These are phyloP conservation scores for Ceriagrion tenellum DNA, from an alignment of 2,888 invertebrate genomes.

Conservation along the genomic window DNA sequence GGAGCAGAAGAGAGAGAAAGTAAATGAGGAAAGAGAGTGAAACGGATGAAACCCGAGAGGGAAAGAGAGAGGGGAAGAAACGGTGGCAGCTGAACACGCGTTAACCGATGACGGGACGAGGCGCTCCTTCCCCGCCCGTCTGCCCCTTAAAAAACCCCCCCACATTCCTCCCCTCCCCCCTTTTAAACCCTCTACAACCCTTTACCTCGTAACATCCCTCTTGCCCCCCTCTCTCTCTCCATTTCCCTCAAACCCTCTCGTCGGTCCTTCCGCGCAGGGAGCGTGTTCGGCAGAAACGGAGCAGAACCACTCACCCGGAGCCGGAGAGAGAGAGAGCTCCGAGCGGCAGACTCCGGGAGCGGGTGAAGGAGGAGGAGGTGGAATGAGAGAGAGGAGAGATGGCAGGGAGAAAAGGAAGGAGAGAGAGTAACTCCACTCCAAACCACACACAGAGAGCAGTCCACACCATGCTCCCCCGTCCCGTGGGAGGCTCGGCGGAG, in stretches of 20 bases:
- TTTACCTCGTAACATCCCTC: not conserved
- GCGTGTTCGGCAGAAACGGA: conserved; percentile 54
- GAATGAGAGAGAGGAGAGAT: not conserved
- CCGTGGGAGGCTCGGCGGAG: not conserved
- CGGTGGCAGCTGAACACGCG: conserved; percentile 37
- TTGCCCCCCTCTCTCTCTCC: not conserved
- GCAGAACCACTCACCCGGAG: conserved; percentile 44
- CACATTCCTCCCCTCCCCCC: not conserved
- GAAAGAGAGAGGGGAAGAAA: not conserved
- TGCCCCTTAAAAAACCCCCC: not conserved
- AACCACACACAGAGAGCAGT: not conserved
- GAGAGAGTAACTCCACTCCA: not conserved
- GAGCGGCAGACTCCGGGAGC: not conserved
- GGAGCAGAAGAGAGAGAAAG: not conserved
- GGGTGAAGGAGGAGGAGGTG: not conserved
- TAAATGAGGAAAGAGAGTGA: not conserved
- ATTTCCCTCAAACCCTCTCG: not conserved
- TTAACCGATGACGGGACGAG: conserved; percentile 25
- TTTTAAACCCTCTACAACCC: not conserved
- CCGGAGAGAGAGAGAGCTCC: not conserved
- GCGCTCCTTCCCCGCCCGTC: not conserved
- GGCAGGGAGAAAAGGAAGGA: too few relatives aligned
- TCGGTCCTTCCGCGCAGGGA: conserved; percentile 31
- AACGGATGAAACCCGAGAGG: not conserved
- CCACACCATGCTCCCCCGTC: not conserved